phyloP scores from a whole-genome alignment of 2,888 invertebrate genomes.

The Volucella inflata region DNA sequence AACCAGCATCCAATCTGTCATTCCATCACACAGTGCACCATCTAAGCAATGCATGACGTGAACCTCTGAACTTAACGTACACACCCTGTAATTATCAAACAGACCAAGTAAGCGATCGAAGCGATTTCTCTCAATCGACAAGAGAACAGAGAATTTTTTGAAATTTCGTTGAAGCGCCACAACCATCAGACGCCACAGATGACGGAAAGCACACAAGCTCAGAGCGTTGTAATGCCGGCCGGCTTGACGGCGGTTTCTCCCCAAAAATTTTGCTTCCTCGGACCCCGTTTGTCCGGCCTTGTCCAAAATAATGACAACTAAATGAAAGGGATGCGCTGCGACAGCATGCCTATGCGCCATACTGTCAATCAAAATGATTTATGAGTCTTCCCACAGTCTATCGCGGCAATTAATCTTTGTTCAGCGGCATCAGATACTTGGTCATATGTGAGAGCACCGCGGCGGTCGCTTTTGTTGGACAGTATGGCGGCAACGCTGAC shows the following conservation, averaged over 20 bases:
- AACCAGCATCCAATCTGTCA: constrained; percentile 74
- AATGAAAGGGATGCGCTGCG: constrained; percentile 73
- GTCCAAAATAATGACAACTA: constrained; percentile 61
- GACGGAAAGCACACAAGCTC: constrained; percentile 40
- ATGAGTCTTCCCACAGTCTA: constrained; percentile 83
- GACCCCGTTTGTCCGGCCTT: constrained; percentile 4
- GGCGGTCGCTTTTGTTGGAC: constrained; percentile 66
- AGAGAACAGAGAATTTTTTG: constrained; percentile 21
- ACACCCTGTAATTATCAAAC: constrained; percentile 69
- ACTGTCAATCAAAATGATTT: constrained; percentile 84
- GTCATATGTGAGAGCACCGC: constrained; percentile 27
- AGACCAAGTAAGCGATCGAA: constrained; percentile 57
- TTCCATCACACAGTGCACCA: constrained; percentile 52
- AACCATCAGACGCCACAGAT: constrained; percentile 7
- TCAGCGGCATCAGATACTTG: constrained; percentile 59
- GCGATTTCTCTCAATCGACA: constrained; percentile 35
- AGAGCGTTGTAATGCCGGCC: background rate
- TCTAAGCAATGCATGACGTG: constrained; percentile 54
- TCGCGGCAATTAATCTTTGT: constrained; percentile 77
- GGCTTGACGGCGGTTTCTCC: constrained; percentile 28
- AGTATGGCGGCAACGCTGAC: constrained; percentile 49
- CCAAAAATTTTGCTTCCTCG: constrained; percentile 30
- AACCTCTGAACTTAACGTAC: constrained; percentile 54
- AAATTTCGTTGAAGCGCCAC: constrained; percentile 62
- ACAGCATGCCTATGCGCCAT: constrained; percentile 76